Percentiles rank a stretch among this genome's conserved stretches.
Evolutionary conservation across 2,888 invertebrate genomes (phyloP).

Genomic region (Lasioglossum figueresi): DNA sequence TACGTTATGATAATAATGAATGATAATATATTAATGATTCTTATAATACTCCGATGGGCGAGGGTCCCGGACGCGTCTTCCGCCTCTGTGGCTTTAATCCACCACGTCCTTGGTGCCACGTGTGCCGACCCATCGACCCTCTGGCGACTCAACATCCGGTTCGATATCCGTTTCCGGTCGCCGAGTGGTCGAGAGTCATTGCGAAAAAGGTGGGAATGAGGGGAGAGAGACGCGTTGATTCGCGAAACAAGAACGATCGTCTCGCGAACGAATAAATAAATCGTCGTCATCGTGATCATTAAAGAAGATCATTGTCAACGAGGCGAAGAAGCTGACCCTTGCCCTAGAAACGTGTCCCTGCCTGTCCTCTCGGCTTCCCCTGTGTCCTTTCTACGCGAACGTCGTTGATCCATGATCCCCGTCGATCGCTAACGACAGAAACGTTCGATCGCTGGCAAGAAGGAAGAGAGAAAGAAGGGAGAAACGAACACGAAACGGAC

Average conservation of each 20-base stretch:
- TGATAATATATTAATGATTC: conserved; percentile 84
- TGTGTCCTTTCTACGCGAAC: neutral
- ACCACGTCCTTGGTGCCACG: neutral
- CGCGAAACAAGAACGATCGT: conserved; percentile 13
- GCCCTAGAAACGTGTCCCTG: conserved; percentile 1
- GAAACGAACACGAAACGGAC: conserved; percentile 17
- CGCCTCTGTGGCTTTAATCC: neutral
- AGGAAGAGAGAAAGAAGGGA: conserved; percentile 4
- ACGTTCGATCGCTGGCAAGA: neutral
- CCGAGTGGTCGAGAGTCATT: neutral
- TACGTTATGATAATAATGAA: conserved; percentile 82
- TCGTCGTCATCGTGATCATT: neutral
- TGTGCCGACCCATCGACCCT: neutral
- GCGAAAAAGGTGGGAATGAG: neutral
- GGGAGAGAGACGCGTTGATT: neutral
- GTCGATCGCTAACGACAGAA: conserved; percentile 22
- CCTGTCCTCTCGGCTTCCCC: conserved; percentile 1
- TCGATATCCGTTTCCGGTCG: neutral
- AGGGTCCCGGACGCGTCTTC: conserved; percentile 66
- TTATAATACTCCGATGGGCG: conserved; percentile 82
- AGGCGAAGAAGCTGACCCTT: neutral
- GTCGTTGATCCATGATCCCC: conserved; percentile 14
- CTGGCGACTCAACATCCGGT: neutral
- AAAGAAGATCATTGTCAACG: neutral
- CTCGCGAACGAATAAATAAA: conserved; percentile 35